phyloP scores from a whole-genome alignment of 2,113 vertebrate species.

The Colossoma macropomum region DNA sequence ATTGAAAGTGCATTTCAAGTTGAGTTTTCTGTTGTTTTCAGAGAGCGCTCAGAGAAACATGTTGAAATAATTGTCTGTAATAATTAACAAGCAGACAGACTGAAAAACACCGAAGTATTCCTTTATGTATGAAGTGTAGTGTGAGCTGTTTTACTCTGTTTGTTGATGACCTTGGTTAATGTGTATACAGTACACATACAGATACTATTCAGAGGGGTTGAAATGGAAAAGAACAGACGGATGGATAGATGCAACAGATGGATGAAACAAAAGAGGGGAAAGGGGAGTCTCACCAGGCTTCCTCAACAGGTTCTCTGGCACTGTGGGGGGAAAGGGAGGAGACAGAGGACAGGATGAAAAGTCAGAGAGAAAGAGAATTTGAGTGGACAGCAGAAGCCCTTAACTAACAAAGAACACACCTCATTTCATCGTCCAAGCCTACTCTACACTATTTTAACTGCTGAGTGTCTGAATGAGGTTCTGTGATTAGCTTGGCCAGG shows the following conservation, averaged over 20 bases:
- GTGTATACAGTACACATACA: not conserved
- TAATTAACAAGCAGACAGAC: too few relatives aligned
- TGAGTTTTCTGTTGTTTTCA: too few relatives aligned
- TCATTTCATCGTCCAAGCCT: not conserved
- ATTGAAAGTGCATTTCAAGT: too few relatives aligned
- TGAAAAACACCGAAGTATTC: too few relatives aligned
- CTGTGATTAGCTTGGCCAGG: not conserved
- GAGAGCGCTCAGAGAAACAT: too few relatives aligned
- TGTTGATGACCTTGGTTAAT: not conserved
- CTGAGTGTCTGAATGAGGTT: not conserved
- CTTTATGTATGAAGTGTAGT: too few relatives aligned
- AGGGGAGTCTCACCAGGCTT: constrained; percentile 95
- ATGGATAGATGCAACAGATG: constrained; percentile 16
- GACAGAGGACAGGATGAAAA: constrained; percentile 77
- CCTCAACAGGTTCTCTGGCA: constrained; percentile 89
- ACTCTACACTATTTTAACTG: not conserved
- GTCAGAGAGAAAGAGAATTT: constrained; percentile 66
- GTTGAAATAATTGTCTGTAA: too few relatives aligned
- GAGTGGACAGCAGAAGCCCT: constrained; percentile 24
- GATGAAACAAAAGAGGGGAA: constrained; percentile 34
- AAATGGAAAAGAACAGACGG: constrained; percentile 39
- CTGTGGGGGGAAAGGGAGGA: constrained; percentile 92
- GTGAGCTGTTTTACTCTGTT: too few relatives aligned
- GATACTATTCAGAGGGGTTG: constrained; percentile 21
- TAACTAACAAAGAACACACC: constrained; percentile 4